Conservation (phyloP, 1,140 invertebrate species). For the Telenomus remus region DNA sequence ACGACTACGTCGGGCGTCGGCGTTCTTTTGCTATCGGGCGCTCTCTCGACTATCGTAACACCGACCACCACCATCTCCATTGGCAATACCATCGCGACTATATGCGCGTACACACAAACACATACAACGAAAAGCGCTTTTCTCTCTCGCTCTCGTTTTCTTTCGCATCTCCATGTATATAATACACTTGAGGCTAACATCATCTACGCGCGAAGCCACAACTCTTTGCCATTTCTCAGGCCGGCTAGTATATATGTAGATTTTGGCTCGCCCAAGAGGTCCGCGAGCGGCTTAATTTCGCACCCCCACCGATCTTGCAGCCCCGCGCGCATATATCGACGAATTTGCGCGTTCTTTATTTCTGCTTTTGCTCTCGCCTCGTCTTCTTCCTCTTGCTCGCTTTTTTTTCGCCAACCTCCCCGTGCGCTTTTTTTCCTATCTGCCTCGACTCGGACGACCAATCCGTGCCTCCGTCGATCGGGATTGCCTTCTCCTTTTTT, state of each 20-base stretch:
- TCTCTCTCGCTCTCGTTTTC: too few species aligned
- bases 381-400: slow-evolving; percentile 55
- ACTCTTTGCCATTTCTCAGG: slow-evolving; percentile 54
- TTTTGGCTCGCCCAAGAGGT: slow-evolving; percentile 34
- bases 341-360: slow-evolving; percentile 59
- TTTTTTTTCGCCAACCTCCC: slow-evolving; percentile 44
- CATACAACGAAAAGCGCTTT: slow-evolving; percentile 4
- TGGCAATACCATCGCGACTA: slow-evolving; percentile 50
- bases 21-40: slow-evolving; percentile 60
- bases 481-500: slow-evolving; percentile 61
- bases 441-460: slow-evolving; percentile 55
- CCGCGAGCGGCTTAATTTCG: too few species aligned
- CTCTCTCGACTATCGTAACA: slow-evolving; percentile 58
- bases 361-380: slow-evolving; percentile 45
- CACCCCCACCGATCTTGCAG: neutral
- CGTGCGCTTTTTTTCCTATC: slow-evolving; percentile 59
- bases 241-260: slow-evolving; percentile 31
- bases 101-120: slow-evolving; percentile 48
- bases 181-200: slow-evolving; percentile 60
- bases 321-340: slow-evolving; percentile 35
- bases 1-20: slow-evolving; percentile 55
- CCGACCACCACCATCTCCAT: slow-evolving; percentile 55
- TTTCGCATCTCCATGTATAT: slow-evolving; percentile 21
- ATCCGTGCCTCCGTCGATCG: slow-evolving; percentile 58
- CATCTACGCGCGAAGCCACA: slow-evolving; percentile 32